Base-by-base conservation (phyloP, 2,888 invertebrate species). In the Macaria liturata region DNA sequence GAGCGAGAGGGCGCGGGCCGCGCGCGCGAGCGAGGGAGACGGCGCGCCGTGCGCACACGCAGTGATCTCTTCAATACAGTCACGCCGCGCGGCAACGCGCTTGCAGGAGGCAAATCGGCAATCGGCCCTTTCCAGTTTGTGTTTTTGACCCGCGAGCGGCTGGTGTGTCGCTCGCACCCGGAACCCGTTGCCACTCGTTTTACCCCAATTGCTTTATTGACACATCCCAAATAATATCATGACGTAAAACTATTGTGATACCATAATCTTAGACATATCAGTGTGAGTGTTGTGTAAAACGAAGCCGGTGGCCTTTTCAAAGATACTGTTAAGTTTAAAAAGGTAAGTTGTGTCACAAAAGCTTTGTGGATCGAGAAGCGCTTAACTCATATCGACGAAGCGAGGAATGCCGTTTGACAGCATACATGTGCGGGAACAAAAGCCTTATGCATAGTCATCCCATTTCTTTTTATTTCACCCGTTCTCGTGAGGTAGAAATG, bases 351-450 rank as follows among this genome's bases (percentile, higher is more conserved):
- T 88, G 84, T 83, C 86, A 88, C 84, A 86, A 86, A 89, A 89
- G 85, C 84, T 88, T 83, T 75, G 83, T 76, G 83, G 78, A 86
- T 87, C 82, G 84, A 84, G 84, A 84, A 83, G 83, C 86, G 90
- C 83, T 86, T 84, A 83, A 87, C 83, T 83, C 82, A 87, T 86
- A 88, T 88, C 86, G 87, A 84, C 85, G 84, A 84, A 80, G 84
- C 77, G 80, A 84, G 91, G 91, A 91, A 91, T 91, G 91, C 84
- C 80, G 91, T 86, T 86, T 85, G 91, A 91, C 91, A 86, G 89
- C 90, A 86, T 89, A 86, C 85, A 87, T 86, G 81, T 88, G 83
- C 87, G 87, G 87, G 88, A 91, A 91, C 89, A 91, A 91, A 89
- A 91, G 91, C 86, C 87, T 85, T 85, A 79, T 85, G 87, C 87